phyloP scores from a whole-genome alignment of 2,797 vertebrate species.

The Enteromius unitaeniatus region DNA sequence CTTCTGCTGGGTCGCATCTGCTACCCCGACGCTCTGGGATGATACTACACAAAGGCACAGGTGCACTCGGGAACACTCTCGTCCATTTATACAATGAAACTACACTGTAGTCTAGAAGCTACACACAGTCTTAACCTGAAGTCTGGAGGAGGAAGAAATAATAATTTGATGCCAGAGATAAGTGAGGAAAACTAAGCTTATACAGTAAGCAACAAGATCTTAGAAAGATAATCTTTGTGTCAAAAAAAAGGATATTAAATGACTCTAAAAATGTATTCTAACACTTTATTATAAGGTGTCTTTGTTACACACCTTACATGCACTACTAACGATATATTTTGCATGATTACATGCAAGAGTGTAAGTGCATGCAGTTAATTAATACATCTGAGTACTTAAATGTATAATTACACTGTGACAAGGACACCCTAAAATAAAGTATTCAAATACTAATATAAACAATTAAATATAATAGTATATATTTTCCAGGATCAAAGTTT shows the following conservation, averaged over 20 bases:
- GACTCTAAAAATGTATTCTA: background rate
- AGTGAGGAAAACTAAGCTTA: background rate
- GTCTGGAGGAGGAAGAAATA: background rate
- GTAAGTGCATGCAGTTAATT: background rate
- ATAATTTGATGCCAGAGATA: background rate
- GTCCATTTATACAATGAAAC: background rate
- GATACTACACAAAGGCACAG: conserved; percentile 27
- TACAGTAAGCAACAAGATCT: background rate
- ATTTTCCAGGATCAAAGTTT: background rate
- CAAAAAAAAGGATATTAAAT: background rate
- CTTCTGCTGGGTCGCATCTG: conserved; percentile 12
- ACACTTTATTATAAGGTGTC: background rate
- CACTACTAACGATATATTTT: background rate
- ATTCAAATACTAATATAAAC: background rate
- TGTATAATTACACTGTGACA: background rate
- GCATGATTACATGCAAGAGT: background rate
- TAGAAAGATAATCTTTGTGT: background rate
- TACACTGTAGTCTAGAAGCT: background rate
- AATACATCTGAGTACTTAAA: background rate
- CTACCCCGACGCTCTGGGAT: background rate
- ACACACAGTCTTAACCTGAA: background rate
- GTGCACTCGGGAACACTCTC: conserved; percentile 25
- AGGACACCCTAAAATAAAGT: background rate
- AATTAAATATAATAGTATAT: too few species aligned
- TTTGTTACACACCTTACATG: background rate